Conservation (phyloP, 2,113 vertebrate species). For the Gambusia affinis region DNA sequence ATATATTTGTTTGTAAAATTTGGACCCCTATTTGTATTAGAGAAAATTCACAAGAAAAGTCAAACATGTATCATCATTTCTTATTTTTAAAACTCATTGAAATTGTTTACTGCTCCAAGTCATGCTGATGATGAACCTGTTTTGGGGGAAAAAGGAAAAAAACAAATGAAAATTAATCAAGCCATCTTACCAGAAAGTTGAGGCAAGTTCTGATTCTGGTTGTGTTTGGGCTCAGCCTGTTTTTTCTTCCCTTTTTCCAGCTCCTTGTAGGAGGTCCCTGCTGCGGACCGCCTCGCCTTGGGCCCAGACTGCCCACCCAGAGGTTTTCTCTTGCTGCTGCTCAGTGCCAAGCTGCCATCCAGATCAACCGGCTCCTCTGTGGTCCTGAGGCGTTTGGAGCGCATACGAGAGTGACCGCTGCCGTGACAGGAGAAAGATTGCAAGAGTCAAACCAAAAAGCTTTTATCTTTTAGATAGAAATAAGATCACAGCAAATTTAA, state of each 20-base stretch:
- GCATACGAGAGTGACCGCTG: slow-evolving; percentile 83
- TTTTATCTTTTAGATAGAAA: not conserved
- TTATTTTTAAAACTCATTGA: too few species aligned
- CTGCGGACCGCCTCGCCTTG: slow-evolving; percentile 56
- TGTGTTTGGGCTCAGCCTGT: slow-evolving; percentile 55
- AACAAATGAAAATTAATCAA: not conserved
- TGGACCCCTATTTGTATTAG: too few species aligned
- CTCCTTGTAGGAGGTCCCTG: slow-evolving; percentile 41
- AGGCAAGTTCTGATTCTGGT: slow-evolving; percentile 46
- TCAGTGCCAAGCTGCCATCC: slow-evolving; percentile 61
- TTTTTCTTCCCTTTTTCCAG: slow-evolving; percentile 61
- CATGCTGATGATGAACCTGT: not conserved
- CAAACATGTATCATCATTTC: too few species aligned
- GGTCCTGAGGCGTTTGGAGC: slow-evolving; percentile 89
- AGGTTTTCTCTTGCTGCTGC: slow-evolving; percentile 65
- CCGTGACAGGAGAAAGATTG: slow-evolving; percentile 9
- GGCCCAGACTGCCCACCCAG: slow-evolving; percentile 45
- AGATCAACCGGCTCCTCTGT: slow-evolving; percentile 77
- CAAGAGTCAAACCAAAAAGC: not conserved
- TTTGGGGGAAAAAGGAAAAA: not conserved
- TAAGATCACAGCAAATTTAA: not conserved
- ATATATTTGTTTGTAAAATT: too few species aligned
- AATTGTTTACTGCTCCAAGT: too few species aligned
- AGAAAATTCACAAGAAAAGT: too few species aligned
- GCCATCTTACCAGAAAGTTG: slow-evolving; percentile 68